Base-by-base conservation (phyloP, 2,888 invertebrate genomes). In the Eucriotettix oculatus region DNA sequence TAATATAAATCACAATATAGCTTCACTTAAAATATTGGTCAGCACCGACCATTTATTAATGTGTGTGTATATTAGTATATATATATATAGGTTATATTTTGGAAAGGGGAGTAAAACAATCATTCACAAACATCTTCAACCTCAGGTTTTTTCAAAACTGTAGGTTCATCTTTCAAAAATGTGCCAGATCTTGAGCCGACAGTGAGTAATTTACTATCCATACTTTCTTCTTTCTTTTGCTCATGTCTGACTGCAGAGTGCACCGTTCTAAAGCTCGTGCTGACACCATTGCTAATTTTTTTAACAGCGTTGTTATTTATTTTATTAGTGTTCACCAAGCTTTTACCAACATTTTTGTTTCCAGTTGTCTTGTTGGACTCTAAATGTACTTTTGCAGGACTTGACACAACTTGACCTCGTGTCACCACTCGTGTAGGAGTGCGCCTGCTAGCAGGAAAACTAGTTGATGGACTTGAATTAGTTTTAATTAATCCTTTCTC, bases 91-190 rank as follows among this genome's bases (percentile, higher is more conserved):
- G 29, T 29, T 29, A 29, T 29, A 29, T 29, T 29, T 29, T 29
- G 7, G 3, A 29, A 29, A 29, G 2, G 29, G 10, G 40, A 3
- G 42, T 29, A 29, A 29, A 7, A 29, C 14, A 41, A n/a, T 60
- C 61, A 63, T 53, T 63, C 64, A 52, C 60, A 56, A 16, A 61
- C 61, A 58, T 65, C 62, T 16, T 61, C 60, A 52, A 64, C 62
- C 56, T 62, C 73, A 14, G 71, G 67, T 58, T 76, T 79, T 60
- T 77, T 77, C 63, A 82, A 71, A 68, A 82, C 76, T 17, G 83
- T 85, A 1, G 86, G 86, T 71, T 86, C 86, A 65, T 87, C 87
- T 71, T 86, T 86, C 16, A 85, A 73, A 69, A 87, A 87, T 0
- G 87, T 87, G 16, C 83, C 84, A 0, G 87, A 87, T 54, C 87